phyloP scores from a whole-genome alignment of 2,888 invertebrate species.

The Cephus sareptanus region DNA sequence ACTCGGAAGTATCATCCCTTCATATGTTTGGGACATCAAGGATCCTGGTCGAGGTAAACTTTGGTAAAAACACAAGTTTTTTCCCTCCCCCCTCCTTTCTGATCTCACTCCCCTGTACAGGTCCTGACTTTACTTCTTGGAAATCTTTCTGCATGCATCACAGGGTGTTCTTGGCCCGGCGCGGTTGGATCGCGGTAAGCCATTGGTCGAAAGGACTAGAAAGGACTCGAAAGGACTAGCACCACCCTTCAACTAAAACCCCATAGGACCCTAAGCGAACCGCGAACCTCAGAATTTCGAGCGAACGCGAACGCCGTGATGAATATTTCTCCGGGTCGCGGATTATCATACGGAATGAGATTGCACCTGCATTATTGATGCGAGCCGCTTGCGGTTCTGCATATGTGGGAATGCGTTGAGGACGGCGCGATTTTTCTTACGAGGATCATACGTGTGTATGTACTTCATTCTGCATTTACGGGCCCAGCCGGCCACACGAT shows the following conservation, averaged over 20 bases:
- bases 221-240: background rate
- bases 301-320: constrained; percentile 47
- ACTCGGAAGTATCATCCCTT: constrained; percentile 57
- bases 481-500: background rate
- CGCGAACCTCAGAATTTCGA: constrained; percentile 16
- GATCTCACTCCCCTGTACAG: constrained; percentile 9
- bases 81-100: constrained; percentile 23
- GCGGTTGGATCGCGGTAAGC: constrained; percentile 19
- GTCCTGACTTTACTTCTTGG: constrained; percentile 9
- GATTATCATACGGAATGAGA: constrained; percentile 62
- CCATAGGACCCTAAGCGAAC: constrained; percentile 6
- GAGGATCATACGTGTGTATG: background rate
- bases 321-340: constrained; percentile 57
- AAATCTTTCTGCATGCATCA: constrained; percentile 56
- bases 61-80: constrained; percentile 42
- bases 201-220: constrained; percentile 4
- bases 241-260: constrained; percentile 25
- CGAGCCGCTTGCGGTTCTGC: constrained; percentile 32
- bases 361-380: constrained; percentile 60
- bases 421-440: constrained; percentile 46
- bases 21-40: constrained; percentile 6
- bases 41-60: constrained; percentile 34
- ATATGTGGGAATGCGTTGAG: constrained; percentile 29
- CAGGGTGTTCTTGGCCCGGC: constrained; percentile 29
- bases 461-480: background rate